Evolutionary conservation across 2,113 vertebrate genomes (phyloP).

Genomic region (Stegostoma tigrinum): DNA sequence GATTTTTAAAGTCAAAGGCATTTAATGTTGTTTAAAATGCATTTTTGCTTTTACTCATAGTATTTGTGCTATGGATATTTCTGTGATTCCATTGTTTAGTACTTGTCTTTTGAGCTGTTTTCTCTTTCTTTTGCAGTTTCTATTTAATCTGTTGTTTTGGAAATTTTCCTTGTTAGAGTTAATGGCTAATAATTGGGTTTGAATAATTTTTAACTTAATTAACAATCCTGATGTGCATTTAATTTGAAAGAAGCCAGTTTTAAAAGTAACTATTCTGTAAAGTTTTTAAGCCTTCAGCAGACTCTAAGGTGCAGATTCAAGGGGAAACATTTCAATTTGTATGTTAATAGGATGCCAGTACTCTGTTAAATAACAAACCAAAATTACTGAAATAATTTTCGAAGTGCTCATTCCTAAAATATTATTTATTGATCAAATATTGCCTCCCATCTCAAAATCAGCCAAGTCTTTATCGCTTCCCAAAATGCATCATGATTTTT

Average conservation of each 20-base stretch:
- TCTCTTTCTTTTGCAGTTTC: not conserved
- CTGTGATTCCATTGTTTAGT: not conserved
- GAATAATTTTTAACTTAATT: slow-evolving; percentile 29
- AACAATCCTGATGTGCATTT: slow-evolving; percentile 28
- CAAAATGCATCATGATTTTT: not conserved
- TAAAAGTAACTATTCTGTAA: not conserved
- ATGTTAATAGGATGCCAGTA: not conserved
- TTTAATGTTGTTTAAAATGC: not conserved
- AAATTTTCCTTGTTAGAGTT: not conserved
- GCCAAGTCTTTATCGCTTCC: not conserved
- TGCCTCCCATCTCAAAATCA: not conserved
- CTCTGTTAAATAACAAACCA: slow-evolving; percentile 22
- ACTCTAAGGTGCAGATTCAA: not conserved
- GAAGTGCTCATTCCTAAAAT: not conserved
- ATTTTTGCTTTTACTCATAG: not conserved
- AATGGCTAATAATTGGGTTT: not conserved
- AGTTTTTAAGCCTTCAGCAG: not conserved
- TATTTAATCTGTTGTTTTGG: not conserved
- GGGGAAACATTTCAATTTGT: not conserved
- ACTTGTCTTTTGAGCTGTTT: not conserved
- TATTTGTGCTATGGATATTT: not conserved
- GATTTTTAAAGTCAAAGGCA: not conserved
- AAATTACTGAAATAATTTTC: not conserved
- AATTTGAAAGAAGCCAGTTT: not conserved
- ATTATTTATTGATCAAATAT: slow-evolving; percentile 4